Conservation (phyloP, 1,140 invertebrate species). For the Euwallacea fornicatus region DNA sequence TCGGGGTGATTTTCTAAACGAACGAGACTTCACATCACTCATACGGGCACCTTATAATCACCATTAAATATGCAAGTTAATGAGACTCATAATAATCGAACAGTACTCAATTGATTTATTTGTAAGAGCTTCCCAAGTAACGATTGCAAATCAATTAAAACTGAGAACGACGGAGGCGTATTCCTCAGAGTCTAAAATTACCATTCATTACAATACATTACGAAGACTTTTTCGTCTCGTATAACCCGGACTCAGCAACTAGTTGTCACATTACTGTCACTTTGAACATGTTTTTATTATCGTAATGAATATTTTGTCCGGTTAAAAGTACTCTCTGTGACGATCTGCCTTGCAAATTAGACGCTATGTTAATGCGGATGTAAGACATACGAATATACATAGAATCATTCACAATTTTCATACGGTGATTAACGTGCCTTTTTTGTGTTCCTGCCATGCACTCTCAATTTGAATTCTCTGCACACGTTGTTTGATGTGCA, state of each 20-base stretch:
- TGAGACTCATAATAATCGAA: too few species aligned
- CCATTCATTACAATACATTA: conserved; percentile 16
- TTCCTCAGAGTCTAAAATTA: conserved; percentile 1
- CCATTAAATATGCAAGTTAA: too few species aligned
- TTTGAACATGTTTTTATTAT: conserved; percentile 6
- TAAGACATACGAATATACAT: too few species aligned
- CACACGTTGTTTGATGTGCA: too few species aligned
- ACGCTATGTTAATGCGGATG: not conserved
- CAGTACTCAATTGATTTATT: too few species aligned
- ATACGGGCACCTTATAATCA: too few species aligned
- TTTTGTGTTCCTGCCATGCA: too few species aligned
- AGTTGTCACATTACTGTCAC: conserved; percentile 12
- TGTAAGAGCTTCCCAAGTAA: not conserved
- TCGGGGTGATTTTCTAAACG: too few species aligned
- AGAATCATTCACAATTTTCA: too few species aligned
- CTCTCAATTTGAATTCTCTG: too few species aligned
- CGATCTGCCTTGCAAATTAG: conserved; percentile 4
- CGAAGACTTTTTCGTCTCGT: conserved; percentile 1
- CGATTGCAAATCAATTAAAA: conserved; percentile 4
- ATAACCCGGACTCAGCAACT: not conserved
- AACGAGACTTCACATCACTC: too few species aligned
- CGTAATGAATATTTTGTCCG: conserved; percentile 10
- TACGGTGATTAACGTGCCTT: too few species aligned
- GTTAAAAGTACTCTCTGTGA: conserved; percentile 3
- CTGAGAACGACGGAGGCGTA: not conserved